Evolutionary conservation across 2,797 vertebrate species (phyloP).

Genomic region (Falco cherrug): DNA sequence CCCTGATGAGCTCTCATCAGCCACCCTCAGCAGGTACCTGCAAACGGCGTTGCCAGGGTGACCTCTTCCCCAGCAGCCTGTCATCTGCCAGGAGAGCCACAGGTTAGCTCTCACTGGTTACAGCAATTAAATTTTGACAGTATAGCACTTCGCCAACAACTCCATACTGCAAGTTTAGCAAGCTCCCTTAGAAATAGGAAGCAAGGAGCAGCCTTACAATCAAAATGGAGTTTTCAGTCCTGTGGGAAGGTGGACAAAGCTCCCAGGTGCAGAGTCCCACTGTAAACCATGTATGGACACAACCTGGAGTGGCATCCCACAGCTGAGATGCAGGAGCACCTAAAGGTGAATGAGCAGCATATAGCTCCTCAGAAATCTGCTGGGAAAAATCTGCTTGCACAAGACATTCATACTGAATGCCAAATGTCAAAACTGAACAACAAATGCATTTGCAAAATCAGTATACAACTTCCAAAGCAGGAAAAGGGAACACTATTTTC

Average conservation of each 20-base stretch:
- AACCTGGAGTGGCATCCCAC: not conserved
- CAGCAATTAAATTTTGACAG: not conserved
- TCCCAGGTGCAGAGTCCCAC: not conserved
- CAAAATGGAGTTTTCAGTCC: not conserved
- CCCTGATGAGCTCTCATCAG: not conserved
- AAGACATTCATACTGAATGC: not conserved
- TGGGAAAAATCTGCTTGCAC: not conserved
- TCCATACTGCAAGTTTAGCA: not conserved
- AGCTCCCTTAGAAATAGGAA: not conserved
- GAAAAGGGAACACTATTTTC: not conserved
- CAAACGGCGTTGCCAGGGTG: not conserved
- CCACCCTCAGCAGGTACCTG: not conserved
- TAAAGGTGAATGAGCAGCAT: not conserved
- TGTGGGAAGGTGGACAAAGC: not conserved
- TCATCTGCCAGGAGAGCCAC: not conserved
- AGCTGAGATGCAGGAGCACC: not conserved
- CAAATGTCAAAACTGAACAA: not conserved
- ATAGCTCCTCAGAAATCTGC: not conserved
- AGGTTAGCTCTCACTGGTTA: not conserved
- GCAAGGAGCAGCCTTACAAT: not conserved
- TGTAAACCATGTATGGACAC: fast-evolving
- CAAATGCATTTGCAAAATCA: not conserved
- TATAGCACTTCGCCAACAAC: not conserved
- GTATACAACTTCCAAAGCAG: not conserved
- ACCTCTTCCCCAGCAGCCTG: not conserved